Evolutionary conservation across 1,140 invertebrate species (phyloP).

Genomic region (Magallana ariakensis): DNA sequence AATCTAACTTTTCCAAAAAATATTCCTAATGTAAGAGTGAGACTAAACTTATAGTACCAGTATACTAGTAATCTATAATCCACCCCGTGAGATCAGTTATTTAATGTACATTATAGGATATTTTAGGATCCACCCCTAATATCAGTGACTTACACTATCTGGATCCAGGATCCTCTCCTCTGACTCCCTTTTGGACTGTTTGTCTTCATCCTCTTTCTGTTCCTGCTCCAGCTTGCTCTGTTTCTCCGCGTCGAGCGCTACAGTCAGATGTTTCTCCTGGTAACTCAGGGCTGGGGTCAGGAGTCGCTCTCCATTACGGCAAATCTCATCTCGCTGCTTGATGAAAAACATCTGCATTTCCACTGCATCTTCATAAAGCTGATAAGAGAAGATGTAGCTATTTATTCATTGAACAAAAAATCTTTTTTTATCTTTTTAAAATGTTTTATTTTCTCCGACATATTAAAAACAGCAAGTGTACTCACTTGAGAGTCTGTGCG

Average conservation of each 20-base stretch:
- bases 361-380: slow-evolving; percentile 96
- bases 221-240: slow-evolving; percentile 89
- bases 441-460: no score
- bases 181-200: slow-evolving; percentile 68
- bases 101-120: background rate
- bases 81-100: background rate
- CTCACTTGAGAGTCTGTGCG: slow-evolving; percentile 89
- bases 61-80: background rate
- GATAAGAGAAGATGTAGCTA: slow-evolving; percentile 66
- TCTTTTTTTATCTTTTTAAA: background rate
- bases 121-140: background rate
- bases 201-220: slow-evolving; percentile 87
- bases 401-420: background rate
- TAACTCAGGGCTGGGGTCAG: slow-evolving; percentile 93
- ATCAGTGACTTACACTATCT: background rate
- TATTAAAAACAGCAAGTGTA: background rate
- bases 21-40: no score
- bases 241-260: slow-evolving; percentile 86
- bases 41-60: no score
- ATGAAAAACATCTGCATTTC: slow-evolving; percentile 97
- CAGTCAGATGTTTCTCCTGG: slow-evolving; percentile 81
- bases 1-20: no score
- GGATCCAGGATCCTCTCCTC: slow-evolving; percentile 65
- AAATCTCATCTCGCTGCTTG: slow-evolving; percentile 82
- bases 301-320: slow-evolving; percentile 87